These are phyloP conservation scores for Phoenicopterus ruber DNA, from an alignment of 2,113 vertebrate genomes.

Conservation along the genomic window DNA sequence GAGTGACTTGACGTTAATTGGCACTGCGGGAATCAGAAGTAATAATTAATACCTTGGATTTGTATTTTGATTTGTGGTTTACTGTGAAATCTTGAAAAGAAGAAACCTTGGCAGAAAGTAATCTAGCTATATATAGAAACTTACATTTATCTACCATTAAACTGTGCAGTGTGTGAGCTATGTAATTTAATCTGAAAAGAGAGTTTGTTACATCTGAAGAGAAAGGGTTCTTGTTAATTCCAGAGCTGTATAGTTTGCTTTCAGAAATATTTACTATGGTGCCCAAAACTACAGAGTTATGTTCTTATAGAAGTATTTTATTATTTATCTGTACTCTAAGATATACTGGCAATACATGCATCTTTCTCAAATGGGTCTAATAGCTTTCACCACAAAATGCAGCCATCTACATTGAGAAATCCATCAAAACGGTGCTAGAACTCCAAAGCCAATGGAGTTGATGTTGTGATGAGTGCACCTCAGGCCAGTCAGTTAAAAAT, in stretches of 20 bases:
- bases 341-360: background rate
- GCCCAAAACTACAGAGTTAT: background rate
- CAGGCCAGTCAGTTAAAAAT: background rate
- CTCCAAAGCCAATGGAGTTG: background rate
- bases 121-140: background rate
- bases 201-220: background rate
- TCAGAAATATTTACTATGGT: background rate
- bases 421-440: background rate
- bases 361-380: background rate
- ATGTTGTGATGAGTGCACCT: background rate
- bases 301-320: background rate
- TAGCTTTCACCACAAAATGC: background rate
- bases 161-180: background rate
- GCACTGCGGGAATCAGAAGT: background rate
- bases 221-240: background rate
- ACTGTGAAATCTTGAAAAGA: background rate
- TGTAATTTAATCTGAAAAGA: conserved; percentile 13
- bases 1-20: background rate
- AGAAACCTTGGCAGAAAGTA: background rate
- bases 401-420: background rate
- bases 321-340: background rate
- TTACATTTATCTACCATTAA: background rate
- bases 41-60: background rate
- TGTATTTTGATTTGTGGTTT: conserved; percentile 1
- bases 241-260: background rate